These are phyloP conservation scores for Hydrolagus colliei DNA, from an alignment of 2,797 vertebrate genomes.

Conservation along the genomic window DNA sequence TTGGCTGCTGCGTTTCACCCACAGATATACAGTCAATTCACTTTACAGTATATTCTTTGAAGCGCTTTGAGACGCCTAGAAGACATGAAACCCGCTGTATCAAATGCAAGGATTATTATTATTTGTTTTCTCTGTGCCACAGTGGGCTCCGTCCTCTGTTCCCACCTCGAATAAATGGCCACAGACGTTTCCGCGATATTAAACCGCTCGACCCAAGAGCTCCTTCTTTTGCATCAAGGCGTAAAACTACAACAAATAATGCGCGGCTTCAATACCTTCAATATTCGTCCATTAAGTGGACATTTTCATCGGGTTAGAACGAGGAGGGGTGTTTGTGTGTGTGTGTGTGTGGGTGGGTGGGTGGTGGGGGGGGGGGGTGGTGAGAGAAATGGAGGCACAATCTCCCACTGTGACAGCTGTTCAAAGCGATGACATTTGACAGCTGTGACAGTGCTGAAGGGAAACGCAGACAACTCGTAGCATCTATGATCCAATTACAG, in stretches of 20 bases:
- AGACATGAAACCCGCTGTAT: too few relatives aligned
- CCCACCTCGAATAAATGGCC: conserved; percentile 82
- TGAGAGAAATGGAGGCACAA: conserved; percentile 51
- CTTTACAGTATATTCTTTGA: too few relatives aligned
- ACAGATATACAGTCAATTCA: too few relatives aligned
- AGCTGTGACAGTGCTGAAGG: conserved; percentile 96
- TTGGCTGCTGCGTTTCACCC: too few relatives aligned
- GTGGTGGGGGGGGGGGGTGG: too few relatives aligned
- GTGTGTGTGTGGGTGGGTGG: too few relatives aligned
- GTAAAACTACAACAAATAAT: conserved; percentile 67
- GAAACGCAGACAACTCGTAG: conserved; percentile 77
- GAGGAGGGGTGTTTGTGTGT: conserved; percentile 36
- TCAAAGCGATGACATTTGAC: conserved; percentile 96
- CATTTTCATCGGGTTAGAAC: conserved; percentile 90
- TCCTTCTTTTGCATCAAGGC: conserved; percentile 99
- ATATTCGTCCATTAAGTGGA: conserved; percentile 98
- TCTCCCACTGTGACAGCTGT: conserved; percentile 93
- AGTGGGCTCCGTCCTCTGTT: conserved; percentile 83
- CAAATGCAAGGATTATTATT: background rate
- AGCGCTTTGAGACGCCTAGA: too few relatives aligned
- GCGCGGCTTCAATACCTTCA: conserved; percentile 78
- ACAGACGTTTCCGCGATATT: conserved; percentile 98
- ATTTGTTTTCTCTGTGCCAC: conserved; percentile 61
- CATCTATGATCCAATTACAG: conserved; percentile 98
- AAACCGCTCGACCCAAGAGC: conserved; percentile 79